A percentile compares a stretch with the other conserved stretches of the same genome.
Evolutionary conservation across 2,888 invertebrate genomes (phyloP).

Genomic region (Scelioninae gen. 2): DNA sequence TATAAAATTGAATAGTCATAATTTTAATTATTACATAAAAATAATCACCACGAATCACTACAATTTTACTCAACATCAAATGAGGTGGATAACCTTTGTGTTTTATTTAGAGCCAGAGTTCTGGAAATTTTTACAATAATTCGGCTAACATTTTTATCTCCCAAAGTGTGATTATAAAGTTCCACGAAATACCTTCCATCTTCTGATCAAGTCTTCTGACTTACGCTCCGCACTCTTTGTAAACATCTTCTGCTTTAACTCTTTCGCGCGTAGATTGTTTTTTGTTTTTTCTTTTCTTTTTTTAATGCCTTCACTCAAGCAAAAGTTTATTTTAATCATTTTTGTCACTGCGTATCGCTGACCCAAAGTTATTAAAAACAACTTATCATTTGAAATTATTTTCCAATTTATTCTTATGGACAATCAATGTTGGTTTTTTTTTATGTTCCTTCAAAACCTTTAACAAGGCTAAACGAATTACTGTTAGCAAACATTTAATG

Average conservation of each 20-base stretch:
- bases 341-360: neutral
- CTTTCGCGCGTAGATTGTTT: conserved; percentile 9
- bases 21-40: no score
- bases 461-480: conserved; percentile 23
- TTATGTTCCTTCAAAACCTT: neutral
- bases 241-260: conserved; percentile 12
- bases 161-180: conserved; percentile 34
- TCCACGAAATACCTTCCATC: conserved; percentile 14
- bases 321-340: conserved; percentile 7
- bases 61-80: no score
- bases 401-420: neutral
- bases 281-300: neutral
- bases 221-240: conserved; percentile 9
- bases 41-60: no score
- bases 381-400: neutral
- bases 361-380: conserved; percentile 1
- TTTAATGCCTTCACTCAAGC: neutral
- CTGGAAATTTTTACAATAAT: conserved; percentile 35
- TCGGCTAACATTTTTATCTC: conserved; percentile 35
- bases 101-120: conserved; percentile 29
- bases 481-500: conserved; percentile 20
- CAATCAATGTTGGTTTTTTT: neutral
- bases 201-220: conserved; percentile 21
- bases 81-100: no score
- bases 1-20: no score